phyloP scores from a whole-genome alignment of 2,113 vertebrate species.

The Alosa alosa region DNA sequence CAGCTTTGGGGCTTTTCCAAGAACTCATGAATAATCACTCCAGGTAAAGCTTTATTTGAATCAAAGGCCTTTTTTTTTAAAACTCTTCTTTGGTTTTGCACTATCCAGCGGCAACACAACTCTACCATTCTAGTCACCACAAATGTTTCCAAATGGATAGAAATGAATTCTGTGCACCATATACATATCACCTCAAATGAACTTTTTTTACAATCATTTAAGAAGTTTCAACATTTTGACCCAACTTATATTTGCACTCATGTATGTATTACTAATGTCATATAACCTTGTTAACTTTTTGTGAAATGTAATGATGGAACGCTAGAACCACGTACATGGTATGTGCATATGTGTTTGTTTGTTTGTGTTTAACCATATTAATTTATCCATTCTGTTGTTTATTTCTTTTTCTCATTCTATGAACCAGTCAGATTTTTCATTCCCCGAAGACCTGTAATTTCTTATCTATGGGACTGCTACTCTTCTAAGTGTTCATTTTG shows the following conservation, averaged over 20 bases:
- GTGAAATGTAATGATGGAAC: neutral
- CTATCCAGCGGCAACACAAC: neutral
- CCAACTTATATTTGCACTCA: no score
- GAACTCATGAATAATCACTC: neutral
- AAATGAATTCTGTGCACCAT: neutral
- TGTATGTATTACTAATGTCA: neutral
- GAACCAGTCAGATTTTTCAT: neutral
- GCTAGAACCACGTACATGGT: neutral
- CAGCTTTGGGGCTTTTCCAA: neutral
- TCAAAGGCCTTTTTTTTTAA: neutral
- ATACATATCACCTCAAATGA: no score
- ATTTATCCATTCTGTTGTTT: slow-evolving; percentile 15
- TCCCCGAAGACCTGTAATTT: slow-evolving; percentile 1
- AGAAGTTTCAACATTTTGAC: neutral
- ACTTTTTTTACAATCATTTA: no score
- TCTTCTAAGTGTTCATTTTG: slow-evolving; percentile 37
- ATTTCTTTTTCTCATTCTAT: neutral
- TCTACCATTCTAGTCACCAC: neutral
- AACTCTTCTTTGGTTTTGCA: neutral
- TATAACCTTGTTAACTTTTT: neutral
- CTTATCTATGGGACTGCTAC: slow-evolving; percentile 27
- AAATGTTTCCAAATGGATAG: neutral
- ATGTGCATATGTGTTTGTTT: neutral
- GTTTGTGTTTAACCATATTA: slow-evolving; percentile 9
- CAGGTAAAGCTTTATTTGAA: neutral